These are phyloP conservation scores for Plecotus auritus DNA, from an alignment of 2,113 vertebrate genomes.

Conservation along the genomic window DNA sequence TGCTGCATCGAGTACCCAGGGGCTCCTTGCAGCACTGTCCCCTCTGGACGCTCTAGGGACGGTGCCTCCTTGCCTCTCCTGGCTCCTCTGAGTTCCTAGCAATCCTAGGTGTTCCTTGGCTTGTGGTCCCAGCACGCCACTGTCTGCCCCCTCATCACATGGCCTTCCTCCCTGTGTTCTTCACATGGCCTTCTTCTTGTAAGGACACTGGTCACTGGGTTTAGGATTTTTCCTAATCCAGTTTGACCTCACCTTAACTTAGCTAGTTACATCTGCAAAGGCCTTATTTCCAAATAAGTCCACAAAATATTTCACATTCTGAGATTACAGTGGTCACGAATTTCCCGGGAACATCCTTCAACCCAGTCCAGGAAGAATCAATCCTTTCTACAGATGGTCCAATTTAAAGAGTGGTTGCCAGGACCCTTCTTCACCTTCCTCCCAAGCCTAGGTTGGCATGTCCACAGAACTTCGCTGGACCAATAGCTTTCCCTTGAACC, in stretches of 20 bases:
- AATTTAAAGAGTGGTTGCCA: not conserved
- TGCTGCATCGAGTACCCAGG: rapidly evolving
- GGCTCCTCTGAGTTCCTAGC: not conserved
- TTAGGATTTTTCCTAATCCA: not conserved
- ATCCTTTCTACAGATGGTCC: not conserved
- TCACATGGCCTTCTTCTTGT: not conserved
- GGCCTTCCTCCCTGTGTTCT: not conserved
- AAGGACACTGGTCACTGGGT: not conserved
- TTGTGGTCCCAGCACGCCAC: not conserved
- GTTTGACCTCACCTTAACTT: not conserved
- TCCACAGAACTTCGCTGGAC: not conserved
- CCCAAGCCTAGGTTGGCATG: not conserved
- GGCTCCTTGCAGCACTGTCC: not conserved
- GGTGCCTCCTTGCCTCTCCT: not conserved
- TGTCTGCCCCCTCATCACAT: not conserved
- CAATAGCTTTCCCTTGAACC: not conserved
- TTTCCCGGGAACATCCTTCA: not conserved
- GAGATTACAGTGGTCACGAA: not conserved
- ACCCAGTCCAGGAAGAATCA: not conserved
- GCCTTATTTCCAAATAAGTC: not conserved
- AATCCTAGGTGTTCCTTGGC: not conserved
- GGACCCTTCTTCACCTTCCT: not conserved
- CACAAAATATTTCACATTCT: not conserved
- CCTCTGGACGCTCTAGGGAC: not conserved
- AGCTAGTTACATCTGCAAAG: not conserved